Evolutionary conservation across 2,888 invertebrate species (phyloP).

Genomic region (Pseudeuparius sepicola): DNA sequence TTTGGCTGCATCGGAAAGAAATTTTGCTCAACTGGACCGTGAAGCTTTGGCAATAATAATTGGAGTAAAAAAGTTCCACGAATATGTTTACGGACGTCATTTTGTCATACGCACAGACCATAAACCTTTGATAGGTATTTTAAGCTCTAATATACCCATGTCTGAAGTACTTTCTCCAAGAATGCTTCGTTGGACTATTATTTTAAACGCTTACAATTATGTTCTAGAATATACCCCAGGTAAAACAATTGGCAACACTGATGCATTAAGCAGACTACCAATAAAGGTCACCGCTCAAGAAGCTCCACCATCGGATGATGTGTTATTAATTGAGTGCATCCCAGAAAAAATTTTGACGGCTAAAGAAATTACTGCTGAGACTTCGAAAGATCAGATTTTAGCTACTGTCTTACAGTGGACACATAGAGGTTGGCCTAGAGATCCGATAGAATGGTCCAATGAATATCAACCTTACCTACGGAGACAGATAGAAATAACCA

Average conservation of each 20-base stretch:
- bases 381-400: conserved; percentile 8
- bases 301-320: no score
- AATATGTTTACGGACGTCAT: conserved; percentile 15
- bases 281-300: background rate
- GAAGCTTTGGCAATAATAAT: conserved; percentile 15
- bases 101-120: conserved; percentile 18
- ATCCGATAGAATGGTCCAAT: no score
- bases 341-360: conserved; percentile 7
- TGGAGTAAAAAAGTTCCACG: conserved; percentile 14
- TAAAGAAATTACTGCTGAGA: conserved; percentile 6
- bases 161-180: conserved; percentile 13
- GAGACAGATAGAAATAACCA: conserved; percentile 1
- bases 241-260: conserved; percentile 8
- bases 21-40: conserved; percentile 6
- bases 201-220: conserved; percentile 10
- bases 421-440: conserved; percentile 9
- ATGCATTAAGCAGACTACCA: conserved; percentile 11
- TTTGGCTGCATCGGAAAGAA: background rate
- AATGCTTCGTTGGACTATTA: conserved; percentile 10
- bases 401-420: conserved; percentile 6
- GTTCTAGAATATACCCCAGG: conserved; percentile 9
- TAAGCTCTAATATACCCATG: conserved; percentile 7
- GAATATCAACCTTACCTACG: no score
- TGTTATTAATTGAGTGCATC: no score
- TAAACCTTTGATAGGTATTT: conserved; percentile 15